phyloP scores from a whole-genome alignment of 2,797 vertebrate species.

The Spinus olivaceus region DNA sequence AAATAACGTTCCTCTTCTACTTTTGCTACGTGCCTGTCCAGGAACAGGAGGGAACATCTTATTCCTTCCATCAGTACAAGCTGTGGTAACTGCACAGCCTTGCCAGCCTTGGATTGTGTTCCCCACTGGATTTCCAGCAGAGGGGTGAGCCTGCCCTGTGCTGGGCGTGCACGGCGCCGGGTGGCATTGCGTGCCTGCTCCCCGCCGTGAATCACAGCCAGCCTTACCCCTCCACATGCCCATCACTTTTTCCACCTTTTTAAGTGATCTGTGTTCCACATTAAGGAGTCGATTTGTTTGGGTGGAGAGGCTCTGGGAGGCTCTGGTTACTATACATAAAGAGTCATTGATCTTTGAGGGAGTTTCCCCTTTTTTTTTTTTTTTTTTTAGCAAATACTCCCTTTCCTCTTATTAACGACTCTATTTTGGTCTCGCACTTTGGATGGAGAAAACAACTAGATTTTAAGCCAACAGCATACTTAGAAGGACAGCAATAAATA shows the following conservation, averaged over 20 bases:
- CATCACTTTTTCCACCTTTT: constrained; percentile 61
- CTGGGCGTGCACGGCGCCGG: background rate
- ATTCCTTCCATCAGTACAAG: constrained; percentile 12
- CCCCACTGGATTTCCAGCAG: background rate
- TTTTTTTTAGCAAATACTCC: constrained; percentile 11
- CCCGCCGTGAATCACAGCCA: background rate
- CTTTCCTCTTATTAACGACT: constrained; percentile 4
- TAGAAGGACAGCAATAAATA: background rate
- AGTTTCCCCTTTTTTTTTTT: background rate
- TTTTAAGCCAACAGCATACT: background rate
- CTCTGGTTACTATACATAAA: constrained; percentile 46
- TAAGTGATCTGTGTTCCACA: constrained; percentile 17
- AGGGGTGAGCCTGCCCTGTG: background rate
- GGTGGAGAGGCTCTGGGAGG: constrained; percentile 14
- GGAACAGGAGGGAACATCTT: constrained; percentile 32
- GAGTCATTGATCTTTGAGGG: constrained; percentile 60
- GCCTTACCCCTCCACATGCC: background rate
- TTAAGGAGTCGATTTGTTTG: constrained; percentile 18
- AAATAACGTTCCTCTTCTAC: background rate
- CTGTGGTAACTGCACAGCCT: background rate
- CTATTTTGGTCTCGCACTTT: constrained; percentile 9
- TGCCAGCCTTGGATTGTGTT: background rate
- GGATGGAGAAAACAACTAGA: constrained; percentile 5
- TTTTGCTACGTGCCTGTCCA: constrained; percentile 26
- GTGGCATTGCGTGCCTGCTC: background rate